Base-by-base conservation (phyloP, 1,140 invertebrate genomes). In the Monomorium pharaonis region DNA sequence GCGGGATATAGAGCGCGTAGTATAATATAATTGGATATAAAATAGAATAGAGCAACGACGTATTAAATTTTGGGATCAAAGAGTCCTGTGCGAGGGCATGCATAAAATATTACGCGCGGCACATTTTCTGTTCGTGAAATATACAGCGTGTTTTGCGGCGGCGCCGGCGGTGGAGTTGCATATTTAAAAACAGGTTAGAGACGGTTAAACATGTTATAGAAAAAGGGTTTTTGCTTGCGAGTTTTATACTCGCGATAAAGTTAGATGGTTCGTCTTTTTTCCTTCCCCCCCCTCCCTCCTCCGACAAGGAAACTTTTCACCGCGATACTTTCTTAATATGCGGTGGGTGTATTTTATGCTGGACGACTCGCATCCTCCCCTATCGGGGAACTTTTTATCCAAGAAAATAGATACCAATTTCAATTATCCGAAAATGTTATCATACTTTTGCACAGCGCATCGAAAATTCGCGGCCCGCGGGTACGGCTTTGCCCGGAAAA, bases 21-120 rank as follows among this genome's bases (percentile, higher is more conserved):
- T 63, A 65, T 78, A 78, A 51, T 27, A 18, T 33, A 72, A 72
- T 49, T 51, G 74, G 27, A 18, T 51, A 18, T 51, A 42, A 67
- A 51, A 78, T 37, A 51, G n/a, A 9, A 6, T 42, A 47, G 60
- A 67, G 51, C 76, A 65, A 65, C 33, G 60, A 47, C n/a, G 24
- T 37, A 49, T 78, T 78, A 78, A 78, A 67, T 78, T 78, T 65
- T 51, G n/a, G 42, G 58, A 78, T 78, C 76, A 78, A 78, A 78
- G 75, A 37, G 44, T 33, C n/a, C 10, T 30, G 16, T 16, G 12
- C 14, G 76, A 49, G 44, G 21, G 16, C 27, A 14, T 65, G 60
- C 60, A 63, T 44, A 47, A 63, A 62, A 47, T 77, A 49, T 77
- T 77, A 60, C 24, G 27, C 24, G 27, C n/a, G 16, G 4, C n/a